phyloP scores from a whole-genome alignment of 2,797 vertebrate genomes.

The Acanthornis magna region DNA sequence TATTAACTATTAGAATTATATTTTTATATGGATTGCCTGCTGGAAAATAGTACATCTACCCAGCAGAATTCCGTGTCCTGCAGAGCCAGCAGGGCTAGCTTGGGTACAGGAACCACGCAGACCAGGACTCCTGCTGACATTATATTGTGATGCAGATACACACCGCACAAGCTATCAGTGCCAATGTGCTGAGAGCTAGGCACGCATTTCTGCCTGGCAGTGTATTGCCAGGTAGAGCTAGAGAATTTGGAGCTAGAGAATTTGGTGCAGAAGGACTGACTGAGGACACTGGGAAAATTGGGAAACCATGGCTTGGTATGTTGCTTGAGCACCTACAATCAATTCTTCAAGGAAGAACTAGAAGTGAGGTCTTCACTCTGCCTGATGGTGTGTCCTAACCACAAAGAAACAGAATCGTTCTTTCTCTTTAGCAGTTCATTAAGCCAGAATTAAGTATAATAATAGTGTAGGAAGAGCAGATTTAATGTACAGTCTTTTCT shows the following conservation, averaged over 20 bases:
- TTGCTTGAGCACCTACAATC: fast-evolving
- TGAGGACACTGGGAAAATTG: neutral
- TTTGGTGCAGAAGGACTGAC: neutral
- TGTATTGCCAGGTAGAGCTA: neutral
- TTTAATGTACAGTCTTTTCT: neutral
- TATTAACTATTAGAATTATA: neutral
- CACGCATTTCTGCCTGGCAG: neutral
- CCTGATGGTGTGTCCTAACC: neutral
- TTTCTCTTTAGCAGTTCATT: neutral
- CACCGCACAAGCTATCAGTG: neutral
- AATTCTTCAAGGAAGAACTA: neutral
- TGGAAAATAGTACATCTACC: neutral
- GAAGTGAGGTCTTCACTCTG: neutral
- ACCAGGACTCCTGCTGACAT: neutral
- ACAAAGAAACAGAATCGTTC: neutral
- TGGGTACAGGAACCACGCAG: neutral
- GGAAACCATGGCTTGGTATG: neutral
- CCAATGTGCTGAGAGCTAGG: fast-evolving
- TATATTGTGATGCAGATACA: no score
- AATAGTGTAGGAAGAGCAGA: neutral
- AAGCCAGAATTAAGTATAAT: neutral
- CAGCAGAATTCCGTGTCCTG: neutral
- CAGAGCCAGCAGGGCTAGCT: neutral
- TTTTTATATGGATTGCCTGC: neutral
- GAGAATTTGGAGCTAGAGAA: neutral